These are phyloP conservation scores for Drosophila koepferae DNA, from an alignment of 2,888 invertebrate genomes.

Conservation along the genomic window DNA sequence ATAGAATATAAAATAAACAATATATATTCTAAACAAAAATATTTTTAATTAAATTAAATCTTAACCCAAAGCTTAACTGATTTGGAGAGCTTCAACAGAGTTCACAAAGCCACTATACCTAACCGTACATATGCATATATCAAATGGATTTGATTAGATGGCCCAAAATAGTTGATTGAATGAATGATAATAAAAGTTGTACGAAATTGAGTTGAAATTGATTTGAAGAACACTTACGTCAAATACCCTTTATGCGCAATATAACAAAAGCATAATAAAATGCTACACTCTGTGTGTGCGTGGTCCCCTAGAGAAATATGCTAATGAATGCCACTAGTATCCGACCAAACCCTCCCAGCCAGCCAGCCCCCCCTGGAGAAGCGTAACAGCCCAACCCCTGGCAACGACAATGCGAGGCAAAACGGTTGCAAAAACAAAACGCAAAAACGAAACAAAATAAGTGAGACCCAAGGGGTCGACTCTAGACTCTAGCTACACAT, in stretches of 20 bases:
- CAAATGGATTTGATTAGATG: conserved; percentile 4
- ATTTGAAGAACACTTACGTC: conserved; percentile 59
- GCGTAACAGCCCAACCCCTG: conserved; percentile 9
- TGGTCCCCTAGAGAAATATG: conserved; percentile 71
- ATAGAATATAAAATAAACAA: not conserved
- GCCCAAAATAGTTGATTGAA: not conserved
- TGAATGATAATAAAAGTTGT: conserved; percentile 11
- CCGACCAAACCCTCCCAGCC: conserved; percentile 3
- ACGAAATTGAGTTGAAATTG: conserved; percentile 58
- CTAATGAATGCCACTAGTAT: conserved; percentile 70
- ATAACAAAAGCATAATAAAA: conserved; percentile 73
- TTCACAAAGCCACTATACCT: not conserved
- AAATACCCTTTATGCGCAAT: conserved; percentile 70
- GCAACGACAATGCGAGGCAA: conserved; percentile 59
- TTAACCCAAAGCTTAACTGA: not conserved
- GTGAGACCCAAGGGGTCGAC: conserved; percentile 68
- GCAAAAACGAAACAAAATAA: conserved; percentile 70
- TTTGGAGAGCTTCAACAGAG: not conserved
- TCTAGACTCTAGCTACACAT: conserved; percentile 45
- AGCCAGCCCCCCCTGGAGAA: not conserved
- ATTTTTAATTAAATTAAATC: not conserved
- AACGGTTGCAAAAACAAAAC: conserved; percentile 57
- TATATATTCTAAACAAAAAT: not conserved
- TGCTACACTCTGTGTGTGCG: conserved; percentile 47
- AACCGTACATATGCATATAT: not conserved